These are phyloP conservation scores for Sitophilus oryzae DNA, from an alignment of 1,140 invertebrate genomes.

Conservation along the genomic window DNA sequence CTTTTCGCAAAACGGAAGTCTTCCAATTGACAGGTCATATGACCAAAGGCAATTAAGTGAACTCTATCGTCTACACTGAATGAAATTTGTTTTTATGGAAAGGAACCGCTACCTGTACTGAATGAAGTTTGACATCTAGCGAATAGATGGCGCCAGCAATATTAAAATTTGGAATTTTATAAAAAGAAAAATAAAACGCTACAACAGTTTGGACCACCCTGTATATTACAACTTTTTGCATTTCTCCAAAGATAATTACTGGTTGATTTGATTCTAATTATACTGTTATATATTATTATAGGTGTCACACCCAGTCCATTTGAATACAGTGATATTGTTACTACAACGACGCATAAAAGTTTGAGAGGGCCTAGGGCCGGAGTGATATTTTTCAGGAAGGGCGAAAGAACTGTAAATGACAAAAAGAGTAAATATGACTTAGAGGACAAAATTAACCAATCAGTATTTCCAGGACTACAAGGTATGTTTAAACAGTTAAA, in stretches of 20 bases:
- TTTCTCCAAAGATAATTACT: neutral
- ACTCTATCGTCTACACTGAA: too few species aligned
- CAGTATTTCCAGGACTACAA: constrained; percentile 90
- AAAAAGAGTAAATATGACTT: constrained; percentile 80
- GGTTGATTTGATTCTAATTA: neutral
- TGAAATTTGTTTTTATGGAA: too few species aligned
- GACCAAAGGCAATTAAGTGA: too few species aligned
- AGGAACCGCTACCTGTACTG: too few species aligned
- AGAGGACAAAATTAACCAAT: constrained; percentile 82
- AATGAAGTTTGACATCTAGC: too few species aligned
- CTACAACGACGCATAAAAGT: constrained; percentile 95
- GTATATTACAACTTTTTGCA: constrained; percentile 6
- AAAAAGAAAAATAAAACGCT: too few species aligned
- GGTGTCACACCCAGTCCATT: constrained; percentile 85
- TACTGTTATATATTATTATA: constrained; percentile 26
- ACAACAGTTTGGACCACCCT: too few species aligned
- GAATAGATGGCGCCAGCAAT: too few species aligned
- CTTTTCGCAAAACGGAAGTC: too few species aligned
- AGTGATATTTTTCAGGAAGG: constrained; percentile 86
- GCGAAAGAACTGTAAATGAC: constrained; percentile 63
- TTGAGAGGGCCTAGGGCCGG: constrained; percentile 85
- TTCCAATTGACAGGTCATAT: too few species aligned
- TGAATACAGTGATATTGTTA: constrained; percentile 88
- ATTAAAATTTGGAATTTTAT: too few species aligned
- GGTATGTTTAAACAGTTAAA: too few species aligned